Evolutionary conservation across 2,113 vertebrate species (phyloP).

Genomic region (Dipodomys stephensi): DNA sequence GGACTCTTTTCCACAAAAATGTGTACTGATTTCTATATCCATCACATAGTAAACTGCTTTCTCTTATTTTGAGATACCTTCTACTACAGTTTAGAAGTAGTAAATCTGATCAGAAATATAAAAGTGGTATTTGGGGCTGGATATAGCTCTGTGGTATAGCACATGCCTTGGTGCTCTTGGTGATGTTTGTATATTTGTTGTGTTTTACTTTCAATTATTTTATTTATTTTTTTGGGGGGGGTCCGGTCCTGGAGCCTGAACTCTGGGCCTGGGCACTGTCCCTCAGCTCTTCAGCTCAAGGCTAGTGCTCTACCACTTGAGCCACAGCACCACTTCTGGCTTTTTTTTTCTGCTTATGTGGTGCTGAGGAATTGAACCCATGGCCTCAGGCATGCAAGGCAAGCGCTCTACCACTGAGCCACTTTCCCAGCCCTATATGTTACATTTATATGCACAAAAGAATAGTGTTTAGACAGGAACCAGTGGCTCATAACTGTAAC

Average conservation of each 20-base stretch:
- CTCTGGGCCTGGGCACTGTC: no score
- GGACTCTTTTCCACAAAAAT: neutral
- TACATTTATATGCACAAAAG: neutral
- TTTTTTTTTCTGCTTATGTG: no score
- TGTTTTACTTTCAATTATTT: neutral
- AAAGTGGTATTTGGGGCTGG: neutral
- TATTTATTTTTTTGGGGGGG: no score
- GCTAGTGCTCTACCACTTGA: no score
- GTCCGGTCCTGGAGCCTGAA: no score
- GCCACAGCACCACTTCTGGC: no score
- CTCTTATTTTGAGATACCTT: neutral
- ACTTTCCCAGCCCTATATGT: no score
- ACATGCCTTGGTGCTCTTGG: neutral
- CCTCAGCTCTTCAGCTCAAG: no score
- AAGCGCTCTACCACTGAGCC: no score
- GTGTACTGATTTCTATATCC: neutral
- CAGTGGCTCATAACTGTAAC: no score
- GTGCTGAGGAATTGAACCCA: no score
- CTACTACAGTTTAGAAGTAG: conserved; percentile 21
- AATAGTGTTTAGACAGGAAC: neutral
- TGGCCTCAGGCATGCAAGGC: no score
- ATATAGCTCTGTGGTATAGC: neutral
- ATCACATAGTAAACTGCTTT: conserved; percentile 2
- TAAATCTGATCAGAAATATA: conserved; percentile 43
- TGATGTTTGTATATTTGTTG: neutral